phyloP scores from a whole-genome alignment of 2,797 vertebrate genomes.

The Coccyzus lansbergi region DNA sequence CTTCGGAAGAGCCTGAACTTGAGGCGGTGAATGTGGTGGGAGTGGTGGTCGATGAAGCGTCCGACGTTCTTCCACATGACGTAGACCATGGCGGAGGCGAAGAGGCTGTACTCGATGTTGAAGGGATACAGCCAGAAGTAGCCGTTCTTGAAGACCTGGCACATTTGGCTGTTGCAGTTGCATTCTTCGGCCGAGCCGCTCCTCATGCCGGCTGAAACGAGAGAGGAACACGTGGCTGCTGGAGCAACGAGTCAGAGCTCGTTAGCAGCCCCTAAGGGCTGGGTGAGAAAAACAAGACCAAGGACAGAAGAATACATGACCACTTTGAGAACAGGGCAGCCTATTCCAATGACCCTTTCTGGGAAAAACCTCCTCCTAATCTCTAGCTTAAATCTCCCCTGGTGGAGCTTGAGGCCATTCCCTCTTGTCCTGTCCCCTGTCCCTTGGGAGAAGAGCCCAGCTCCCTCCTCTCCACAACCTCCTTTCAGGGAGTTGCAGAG shows the following conservation, averaged over 20 bases:
- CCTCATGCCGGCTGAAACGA: slow-evolving; percentile 70
- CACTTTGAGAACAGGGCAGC: neutral
- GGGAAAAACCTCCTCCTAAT: no score
- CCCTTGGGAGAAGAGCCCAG: no score
- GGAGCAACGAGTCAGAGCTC: neutral
- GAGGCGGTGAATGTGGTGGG: slow-evolving; percentile 73
- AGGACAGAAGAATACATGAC: neutral
- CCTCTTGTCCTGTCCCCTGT: no score
- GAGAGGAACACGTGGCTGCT: neutral
- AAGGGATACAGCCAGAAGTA: slow-evolving; percentile 95
- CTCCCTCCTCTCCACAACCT: no score
- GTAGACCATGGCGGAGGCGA: slow-evolving; percentile 93
- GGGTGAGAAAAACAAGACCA: neutral
- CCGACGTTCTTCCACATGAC: slow-evolving; percentile 98
- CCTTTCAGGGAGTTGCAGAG: no score
- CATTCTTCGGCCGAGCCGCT: slow-evolving; percentile 68
- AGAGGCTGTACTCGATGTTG: slow-evolving; percentile 97
- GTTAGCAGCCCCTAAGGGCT: neutral
- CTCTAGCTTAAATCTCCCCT: no score
- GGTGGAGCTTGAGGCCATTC: no score
- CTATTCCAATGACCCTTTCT: no score
- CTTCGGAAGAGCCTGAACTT: slow-evolving; percentile 77
- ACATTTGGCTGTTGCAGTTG: slow-evolving; percentile 80
- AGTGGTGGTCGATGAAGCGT: slow-evolving; percentile 79
- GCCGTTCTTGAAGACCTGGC: slow-evolving; percentile 85